phyloP scores from a whole-genome alignment of 2,113 vertebrate genomes.

The Mesitornis unicolor region DNA sequence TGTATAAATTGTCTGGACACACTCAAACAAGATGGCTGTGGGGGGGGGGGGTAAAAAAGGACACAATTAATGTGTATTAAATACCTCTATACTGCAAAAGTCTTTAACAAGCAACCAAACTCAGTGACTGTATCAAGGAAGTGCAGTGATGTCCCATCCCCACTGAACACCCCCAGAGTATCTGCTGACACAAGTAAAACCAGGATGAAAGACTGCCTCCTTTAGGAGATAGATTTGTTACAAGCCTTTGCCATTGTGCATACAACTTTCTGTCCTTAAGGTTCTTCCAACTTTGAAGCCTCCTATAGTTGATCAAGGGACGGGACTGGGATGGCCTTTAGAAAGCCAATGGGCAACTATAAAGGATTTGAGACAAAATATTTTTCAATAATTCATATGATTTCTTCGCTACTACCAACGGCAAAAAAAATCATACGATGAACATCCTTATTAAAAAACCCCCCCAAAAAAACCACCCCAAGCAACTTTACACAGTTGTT shows the following conservation, averaged over 20 bases:
- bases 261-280: not conserved
- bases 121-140: not conserved
- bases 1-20: conserved; percentile 93
- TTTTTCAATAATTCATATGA: not conserved
- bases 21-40: conserved; percentile 93
- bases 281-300: not conserved
- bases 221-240: not conserved
- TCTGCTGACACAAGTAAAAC: not conserved
- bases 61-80: not conserved
- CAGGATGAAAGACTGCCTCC: not conserved
- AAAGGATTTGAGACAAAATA: not conserved
- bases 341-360: not conserved
- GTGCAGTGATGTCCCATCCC: not conserved
- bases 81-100: not conserved
- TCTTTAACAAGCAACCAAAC: not conserved
- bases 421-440: not conserved
- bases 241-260: not conserved
- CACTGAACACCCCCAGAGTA: not conserved
- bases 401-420: not conserved
- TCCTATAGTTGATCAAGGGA: not conserved
- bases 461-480: not conserved
- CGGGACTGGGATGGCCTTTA: not conserved
- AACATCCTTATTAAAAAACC: not conserved
- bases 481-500: not conserved
- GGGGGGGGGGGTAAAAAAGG: not conserved